Conservation (phyloP, 2,888 invertebrate genomes). For the Drosophila birchii region DNA sequence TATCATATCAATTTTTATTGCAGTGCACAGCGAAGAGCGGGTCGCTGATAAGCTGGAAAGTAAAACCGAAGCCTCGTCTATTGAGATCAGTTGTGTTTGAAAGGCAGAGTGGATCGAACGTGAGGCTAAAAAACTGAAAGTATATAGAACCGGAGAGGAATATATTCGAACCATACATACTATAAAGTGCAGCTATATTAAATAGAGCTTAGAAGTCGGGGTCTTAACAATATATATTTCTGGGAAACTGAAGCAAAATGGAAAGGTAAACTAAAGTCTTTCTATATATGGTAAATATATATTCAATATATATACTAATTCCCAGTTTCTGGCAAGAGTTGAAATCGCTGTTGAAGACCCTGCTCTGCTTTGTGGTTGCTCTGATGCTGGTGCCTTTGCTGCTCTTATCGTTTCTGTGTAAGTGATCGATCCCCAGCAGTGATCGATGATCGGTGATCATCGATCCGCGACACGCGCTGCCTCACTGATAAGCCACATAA, state of each 20-base stretch:
- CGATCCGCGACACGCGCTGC: constrained; percentile 37
- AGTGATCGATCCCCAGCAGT: constrained; percentile 68
- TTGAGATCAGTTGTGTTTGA: constrained; percentile 60
- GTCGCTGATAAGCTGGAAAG: constrained; percentile 38
- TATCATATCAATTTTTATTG: constrained; percentile 35
- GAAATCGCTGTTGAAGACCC: constrained; percentile 80
- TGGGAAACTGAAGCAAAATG: constrained; percentile 23
- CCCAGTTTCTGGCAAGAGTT: constrained; percentile 80
- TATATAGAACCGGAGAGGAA: not conserved
- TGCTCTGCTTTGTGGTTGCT: constrained; percentile 80
- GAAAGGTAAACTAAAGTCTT: constrained; percentile 30
- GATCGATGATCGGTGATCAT: constrained; percentile 31
- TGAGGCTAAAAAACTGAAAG: not conserved
- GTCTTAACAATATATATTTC: not conserved
- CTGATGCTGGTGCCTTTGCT: constrained; percentile 80
- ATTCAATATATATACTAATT: not conserved
- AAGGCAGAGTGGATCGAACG: constrained; percentile 43
- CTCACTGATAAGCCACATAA: constrained; percentile 31
- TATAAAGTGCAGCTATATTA: constrained; percentile 47
- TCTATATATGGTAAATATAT: no score
- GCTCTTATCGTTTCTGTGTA: constrained; percentile 82
- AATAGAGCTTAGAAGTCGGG: constrained; percentile 22
- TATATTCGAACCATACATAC: constrained; percentile 15
- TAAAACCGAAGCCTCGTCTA: constrained; percentile 46
- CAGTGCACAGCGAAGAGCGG: constrained; percentile 30